Evolutionary conservation across 1,140 invertebrate genomes (phyloP).

Genomic region (Wiebesia pumilae): DNA sequence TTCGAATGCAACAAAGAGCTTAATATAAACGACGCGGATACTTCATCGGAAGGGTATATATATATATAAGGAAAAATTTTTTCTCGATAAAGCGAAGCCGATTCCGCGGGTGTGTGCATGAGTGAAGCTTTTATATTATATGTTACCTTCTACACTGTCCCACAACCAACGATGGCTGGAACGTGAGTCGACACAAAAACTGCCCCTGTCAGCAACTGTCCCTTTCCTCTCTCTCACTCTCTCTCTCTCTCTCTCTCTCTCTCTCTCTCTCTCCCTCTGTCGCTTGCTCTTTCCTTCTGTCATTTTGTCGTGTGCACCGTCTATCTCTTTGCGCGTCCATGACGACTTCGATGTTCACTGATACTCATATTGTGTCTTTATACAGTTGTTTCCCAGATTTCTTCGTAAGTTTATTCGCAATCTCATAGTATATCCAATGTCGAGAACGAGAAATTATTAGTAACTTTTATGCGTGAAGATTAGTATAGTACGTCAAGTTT

Average conservation of each 20-base stretch:
- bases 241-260: conserved; percentile 4
- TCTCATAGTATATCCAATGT: not conserved
- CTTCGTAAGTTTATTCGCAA: not conserved
- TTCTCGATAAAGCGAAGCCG: not conserved
- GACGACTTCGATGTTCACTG: not conserved
- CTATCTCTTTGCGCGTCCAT: not conserved
- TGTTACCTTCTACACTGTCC: not conserved
- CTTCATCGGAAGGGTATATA: not conserved
- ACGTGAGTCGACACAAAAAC: conserved; percentile 34
- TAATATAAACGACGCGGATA: conserved; percentile 7
- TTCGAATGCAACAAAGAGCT: not conserved
- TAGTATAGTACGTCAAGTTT: no score
- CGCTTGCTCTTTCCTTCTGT: not conserved
- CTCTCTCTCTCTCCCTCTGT: not conserved
- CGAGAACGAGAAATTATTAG: no score
- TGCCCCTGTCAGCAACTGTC: conserved; percentile 31
- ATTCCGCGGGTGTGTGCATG: not conserved
- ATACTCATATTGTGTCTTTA: not conserved
- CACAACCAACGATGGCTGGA: not conserved
- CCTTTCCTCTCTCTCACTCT: conserved; percentile 7
- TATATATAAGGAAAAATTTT: conserved; percentile 28
- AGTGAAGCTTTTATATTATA: not conserved
- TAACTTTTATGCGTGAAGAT: no score
- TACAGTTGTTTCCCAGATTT: not conserved
- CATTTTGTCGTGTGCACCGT: conserved; percentile 10